Evolutionary conservation across 2,113 vertebrate genomes (phyloP).

Genomic region (Solea senegalensis): DNA sequence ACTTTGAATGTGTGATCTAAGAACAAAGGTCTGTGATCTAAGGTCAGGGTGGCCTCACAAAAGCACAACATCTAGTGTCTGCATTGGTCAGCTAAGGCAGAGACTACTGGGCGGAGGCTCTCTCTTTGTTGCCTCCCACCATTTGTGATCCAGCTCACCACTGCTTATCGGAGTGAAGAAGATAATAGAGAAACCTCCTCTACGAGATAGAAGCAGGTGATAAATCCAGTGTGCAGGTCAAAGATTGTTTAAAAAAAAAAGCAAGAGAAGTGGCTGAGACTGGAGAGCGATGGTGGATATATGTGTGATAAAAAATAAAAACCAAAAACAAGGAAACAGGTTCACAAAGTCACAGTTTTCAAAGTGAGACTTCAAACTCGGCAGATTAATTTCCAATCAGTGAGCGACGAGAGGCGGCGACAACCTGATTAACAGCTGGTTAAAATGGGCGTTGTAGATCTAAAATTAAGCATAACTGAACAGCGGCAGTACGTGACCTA

Average conservation of each 20-base stretch:
- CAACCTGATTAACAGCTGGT: conserved; percentile 58
- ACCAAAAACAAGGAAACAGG: background rate
- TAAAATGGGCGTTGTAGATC: conserved; percentile 40
- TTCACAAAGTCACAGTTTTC: background rate
- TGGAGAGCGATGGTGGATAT: background rate
- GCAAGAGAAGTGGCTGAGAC: background rate
- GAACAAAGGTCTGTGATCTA: too few relatives aligned
- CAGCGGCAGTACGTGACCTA: conserved; percentile 44
- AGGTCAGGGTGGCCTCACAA: too few relatives aligned
- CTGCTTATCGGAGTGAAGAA: too few relatives aligned
- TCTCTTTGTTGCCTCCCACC: too few relatives aligned
- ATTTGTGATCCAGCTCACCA: too few relatives aligned
- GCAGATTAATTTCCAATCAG: conserved; percentile 29
- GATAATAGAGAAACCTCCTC: too few relatives aligned
- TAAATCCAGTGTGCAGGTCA: background rate
- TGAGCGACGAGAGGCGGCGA: background rate
- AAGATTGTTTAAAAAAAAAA: background rate
- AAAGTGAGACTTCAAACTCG: conserved; percentile 1
- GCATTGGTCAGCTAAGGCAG: too few relatives aligned
- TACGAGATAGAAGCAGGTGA: background rate
- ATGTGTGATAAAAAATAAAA: too few relatives aligned
- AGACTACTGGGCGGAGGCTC: too few relatives aligned
- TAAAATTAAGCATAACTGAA: conserved; percentile 60
- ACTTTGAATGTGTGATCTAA: too few relatives aligned
- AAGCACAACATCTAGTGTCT: too few relatives aligned